Conservation (phyloP, 2,797 vertebrate genomes). For the Halcyon badia region DNA sequence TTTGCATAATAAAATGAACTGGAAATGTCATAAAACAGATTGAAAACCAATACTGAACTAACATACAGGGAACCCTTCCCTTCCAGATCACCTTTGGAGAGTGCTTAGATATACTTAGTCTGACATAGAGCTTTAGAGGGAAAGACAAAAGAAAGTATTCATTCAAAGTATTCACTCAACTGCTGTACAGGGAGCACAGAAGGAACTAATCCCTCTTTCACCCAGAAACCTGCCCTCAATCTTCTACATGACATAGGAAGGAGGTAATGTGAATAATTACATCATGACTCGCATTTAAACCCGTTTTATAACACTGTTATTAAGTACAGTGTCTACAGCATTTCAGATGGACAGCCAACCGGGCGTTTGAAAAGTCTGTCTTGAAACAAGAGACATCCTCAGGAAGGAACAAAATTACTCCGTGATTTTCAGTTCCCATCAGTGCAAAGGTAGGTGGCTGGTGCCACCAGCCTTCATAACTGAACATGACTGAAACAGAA, state of each 20-base stretch:
- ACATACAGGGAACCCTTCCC: neutral
- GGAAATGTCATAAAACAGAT: neutral
- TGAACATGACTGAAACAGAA: neutral
- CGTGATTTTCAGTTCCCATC: neutral
- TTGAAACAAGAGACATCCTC: neutral
- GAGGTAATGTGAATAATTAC: neutral
- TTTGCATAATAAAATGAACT: neutral
- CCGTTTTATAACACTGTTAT: neutral
- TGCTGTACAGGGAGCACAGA: neutral
- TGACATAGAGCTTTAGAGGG: neutral
- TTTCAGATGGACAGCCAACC: neutral
- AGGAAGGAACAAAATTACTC: neutral
- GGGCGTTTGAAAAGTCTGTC: neutral
- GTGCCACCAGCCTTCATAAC: neutral
- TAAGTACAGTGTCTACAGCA: neutral
- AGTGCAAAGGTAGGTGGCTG: neutral
- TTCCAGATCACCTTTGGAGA: neutral
- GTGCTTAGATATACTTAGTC: neutral
- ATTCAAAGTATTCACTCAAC: neutral
- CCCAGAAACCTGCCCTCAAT: neutral
- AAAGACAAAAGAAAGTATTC: neutral
- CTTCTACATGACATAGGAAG: neutral
- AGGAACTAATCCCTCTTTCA: neutral
- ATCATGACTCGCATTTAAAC: neutral
- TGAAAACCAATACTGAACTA: neutral